Base-by-base conservation (phyloP, 2,113 vertebrate species). In the Callochromis pleurospilus region DNA sequence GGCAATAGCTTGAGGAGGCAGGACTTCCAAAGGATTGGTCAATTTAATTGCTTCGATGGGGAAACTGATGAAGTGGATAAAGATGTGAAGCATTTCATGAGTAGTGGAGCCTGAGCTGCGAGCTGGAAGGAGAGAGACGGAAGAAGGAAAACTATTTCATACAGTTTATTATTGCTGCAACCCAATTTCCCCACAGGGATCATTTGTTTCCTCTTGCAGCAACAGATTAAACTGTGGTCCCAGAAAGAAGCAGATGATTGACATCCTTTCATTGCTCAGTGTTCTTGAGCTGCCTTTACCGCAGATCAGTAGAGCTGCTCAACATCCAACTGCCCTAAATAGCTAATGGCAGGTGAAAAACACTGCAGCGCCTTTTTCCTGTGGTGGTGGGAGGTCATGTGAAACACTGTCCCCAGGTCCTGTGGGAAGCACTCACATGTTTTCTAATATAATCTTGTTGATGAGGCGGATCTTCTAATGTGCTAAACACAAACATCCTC, bases 351-450 rank as follows among this genome's bases (percentile, higher is more conserved):
- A 90, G 89, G 92, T 93, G 90, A 58, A 82, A 85, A 70, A 70
- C 38, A 49, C 19, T 47, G 56, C 83, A 82, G 81, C 80, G 58
- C 36, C 7, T 65, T 75, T 9, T 45, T 60, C 55, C 54, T 33
- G 58, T 90, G 87, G 77, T 82, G 68, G 82, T n/a, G 75, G 82
- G 85, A 90, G 90, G 87, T 87, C 88, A 81, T 87, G 86, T 91
- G 89, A 93, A 89, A 86, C 82, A 58, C 26, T 51, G 80, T 91
- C 89, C 85, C 91, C 11, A 17, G 80, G 91, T 7, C 83, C 70
- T 73, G 49, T 65, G 77, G 79, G 80, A 60, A 84, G 42, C 31
- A 80, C 36, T 86, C 93, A 93, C 85, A 91, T 91, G 91, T 31
- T 91, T 93, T 65, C 68, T 40, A 82, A 92, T 90, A 90, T 17